These are phyloP conservation scores for Cotesia typhae DNA, from an alignment of 1,140 invertebrate genomes.

Conservation along the genomic window DNA sequence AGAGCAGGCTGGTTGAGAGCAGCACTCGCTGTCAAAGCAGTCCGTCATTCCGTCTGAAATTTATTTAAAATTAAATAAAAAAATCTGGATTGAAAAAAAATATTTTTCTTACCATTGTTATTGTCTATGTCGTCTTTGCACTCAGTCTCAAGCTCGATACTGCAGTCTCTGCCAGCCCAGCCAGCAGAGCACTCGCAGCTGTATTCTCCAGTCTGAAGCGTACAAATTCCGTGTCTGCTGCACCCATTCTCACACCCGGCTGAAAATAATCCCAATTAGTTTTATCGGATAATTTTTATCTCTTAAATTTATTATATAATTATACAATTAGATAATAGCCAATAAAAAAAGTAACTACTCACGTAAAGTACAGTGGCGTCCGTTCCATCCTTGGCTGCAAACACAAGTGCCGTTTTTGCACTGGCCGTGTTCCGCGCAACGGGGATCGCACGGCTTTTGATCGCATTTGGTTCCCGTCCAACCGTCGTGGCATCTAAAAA, in stretches of 20 bases:
- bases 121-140: constrained; percentile 96
- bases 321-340: neutral
- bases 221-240: constrained; percentile 89
- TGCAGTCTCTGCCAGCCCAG: constrained; percentile 93
- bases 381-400: constrained; percentile 97
- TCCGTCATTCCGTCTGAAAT: constrained; percentile 93
- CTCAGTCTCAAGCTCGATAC: constrained; percentile 87
- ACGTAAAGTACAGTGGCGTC: constrained; percentile 94
- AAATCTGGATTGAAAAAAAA: neutral
- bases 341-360: constrained; percentile 64
- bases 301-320: constrained; percentile 10
- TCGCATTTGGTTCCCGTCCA: constrained; percentile 94
- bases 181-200: constrained; percentile 89
- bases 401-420: constrained; percentile 97
- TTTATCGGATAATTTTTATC: neutral
- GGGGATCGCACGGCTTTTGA: constrained; percentile 85
- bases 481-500: constrained; percentile 79
- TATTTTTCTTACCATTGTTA: constrained; percentile 80
- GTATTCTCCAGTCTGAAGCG: constrained; percentile 84
- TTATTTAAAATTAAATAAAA: neutral
- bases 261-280: constrained; percentile 60
- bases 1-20: constrained; percentile 80
- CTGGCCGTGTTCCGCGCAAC: constrained; percentile 93
- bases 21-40: constrained; percentile 98
- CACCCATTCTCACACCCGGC: constrained; percentile 96